Conservation (phyloP, 2,888 invertebrate species). For the Pomacea canaliculata region DNA sequence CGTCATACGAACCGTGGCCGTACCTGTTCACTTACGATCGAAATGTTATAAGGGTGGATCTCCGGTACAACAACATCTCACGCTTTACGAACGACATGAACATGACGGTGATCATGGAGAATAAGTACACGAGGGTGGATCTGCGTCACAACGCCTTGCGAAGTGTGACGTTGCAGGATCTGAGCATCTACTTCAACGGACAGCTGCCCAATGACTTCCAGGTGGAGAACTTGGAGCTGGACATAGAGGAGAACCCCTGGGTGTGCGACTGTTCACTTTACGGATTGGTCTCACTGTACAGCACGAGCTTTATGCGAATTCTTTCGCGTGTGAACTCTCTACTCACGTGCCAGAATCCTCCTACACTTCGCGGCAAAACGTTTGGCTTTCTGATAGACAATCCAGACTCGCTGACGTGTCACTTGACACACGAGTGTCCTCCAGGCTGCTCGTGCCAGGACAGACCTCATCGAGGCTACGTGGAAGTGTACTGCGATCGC, state of each 20-base stretch:
- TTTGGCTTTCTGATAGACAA: neutral
- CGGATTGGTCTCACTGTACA: neutral
- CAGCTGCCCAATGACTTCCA: neutral
- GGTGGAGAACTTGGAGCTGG: neutral
- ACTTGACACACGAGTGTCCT: neutral
- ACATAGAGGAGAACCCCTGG: neutral
- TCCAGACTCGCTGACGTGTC: neutral
- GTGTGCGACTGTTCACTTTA: neutral
- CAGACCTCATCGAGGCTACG: neutral
- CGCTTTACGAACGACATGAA: neutral
- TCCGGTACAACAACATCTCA: conserved; percentile 5
- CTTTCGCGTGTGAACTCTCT: neutral
- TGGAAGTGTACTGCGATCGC: neutral
- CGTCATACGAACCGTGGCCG: conserved; percentile 2
- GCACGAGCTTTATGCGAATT: neutral
- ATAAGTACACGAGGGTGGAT: neutral
- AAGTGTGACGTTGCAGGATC: neutral
- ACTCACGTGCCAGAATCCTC: neutral
- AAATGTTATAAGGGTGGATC: neutral
- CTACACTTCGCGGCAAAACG: neutral
- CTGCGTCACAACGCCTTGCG: neutral
- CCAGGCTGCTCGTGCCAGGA: neutral
- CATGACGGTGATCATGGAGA: neutral
- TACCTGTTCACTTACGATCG: neutral
- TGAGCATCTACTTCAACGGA: neutral